Evolutionary conservation across 1,140 invertebrate species (phyloP).

Genomic region (Drosophila pallidifrons): DNA sequence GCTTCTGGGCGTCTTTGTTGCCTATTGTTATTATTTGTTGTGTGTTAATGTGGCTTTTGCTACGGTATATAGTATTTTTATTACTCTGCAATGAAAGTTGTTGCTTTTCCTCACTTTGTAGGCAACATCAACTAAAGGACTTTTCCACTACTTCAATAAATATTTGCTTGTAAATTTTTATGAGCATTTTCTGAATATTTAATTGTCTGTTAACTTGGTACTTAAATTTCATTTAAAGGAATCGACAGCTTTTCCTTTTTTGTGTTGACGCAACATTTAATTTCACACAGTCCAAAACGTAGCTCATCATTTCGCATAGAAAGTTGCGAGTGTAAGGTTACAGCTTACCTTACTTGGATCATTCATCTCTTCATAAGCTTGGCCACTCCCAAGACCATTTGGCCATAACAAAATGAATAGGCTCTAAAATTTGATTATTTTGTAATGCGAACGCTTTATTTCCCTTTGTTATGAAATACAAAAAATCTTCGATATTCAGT

Average conservation of each 20-base stretch:
- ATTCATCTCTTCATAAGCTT: conserved; percentile 2
- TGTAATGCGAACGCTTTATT: not conserved
- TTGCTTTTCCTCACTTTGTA: not conserved
- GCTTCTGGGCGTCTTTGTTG: conserved; percentile 50
- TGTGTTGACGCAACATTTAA: not conserved
- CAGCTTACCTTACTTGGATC: not conserved
- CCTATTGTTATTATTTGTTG: conserved; percentile 12
- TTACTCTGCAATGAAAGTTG: conserved; percentile 21
- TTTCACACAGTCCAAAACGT: not conserved
- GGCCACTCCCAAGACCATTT: not conserved
- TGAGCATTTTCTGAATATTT: not conserved
- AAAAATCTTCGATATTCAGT: not conserved
- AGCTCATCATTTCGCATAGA: conserved; percentile 5
- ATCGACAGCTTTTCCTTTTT: not conserved
- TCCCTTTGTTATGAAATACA: not conserved
- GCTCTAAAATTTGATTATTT: not conserved
- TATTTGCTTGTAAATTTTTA: not conserved
- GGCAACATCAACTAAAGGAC: not conserved
- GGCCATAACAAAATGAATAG: not conserved
- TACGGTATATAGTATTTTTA: conserved; percentile 24
- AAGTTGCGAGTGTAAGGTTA: conserved; percentile 4
- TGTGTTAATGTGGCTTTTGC: conserved; percentile 9
- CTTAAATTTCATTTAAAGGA: not conserved
- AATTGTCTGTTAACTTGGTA: not conserved
- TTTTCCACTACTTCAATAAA: not conserved